A percentile compares a stretch with the other conserved stretches of the same genome.
Conservation (phyloP, 2,888 invertebrate genomes). For the Megamerina dolium region DNA sequence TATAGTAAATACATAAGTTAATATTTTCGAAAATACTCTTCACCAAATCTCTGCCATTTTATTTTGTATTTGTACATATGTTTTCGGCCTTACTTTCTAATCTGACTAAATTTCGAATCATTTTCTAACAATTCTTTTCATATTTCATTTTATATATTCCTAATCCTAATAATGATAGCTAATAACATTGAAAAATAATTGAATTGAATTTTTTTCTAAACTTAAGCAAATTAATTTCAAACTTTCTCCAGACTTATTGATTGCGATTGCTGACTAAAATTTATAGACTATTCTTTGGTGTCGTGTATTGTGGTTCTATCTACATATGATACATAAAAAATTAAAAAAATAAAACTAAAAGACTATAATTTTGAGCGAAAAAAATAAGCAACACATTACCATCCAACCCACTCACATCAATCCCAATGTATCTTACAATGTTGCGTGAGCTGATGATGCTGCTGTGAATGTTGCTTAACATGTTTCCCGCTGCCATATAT, state of each 20-base stretch:
- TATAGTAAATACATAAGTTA: no score
- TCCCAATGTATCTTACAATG: background rate
- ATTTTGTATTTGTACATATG: no score
- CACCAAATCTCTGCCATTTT: no score
- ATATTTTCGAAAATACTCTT: no score
- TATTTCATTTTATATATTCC: no score
- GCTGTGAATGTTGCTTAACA: no score
- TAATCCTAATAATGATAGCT: no score
- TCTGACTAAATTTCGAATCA: no score
- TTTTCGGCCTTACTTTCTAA: no score
- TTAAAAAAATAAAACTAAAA: background rate
- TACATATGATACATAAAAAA: no score
- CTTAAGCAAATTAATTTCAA: background rate
- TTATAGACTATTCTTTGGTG: background rate
- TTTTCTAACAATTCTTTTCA: no score
- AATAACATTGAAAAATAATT: background rate
- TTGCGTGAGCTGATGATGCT: slow-evolving; percentile 8
- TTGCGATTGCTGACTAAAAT: slow-evolving; percentile 25
- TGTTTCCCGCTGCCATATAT: no score
- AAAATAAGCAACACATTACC: background rate
- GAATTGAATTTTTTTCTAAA: background rate
- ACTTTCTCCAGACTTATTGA: slow-evolving; percentile 26
- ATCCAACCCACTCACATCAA: background rate
- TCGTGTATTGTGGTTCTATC: background rate
- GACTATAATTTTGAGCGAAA: background rate